Evolutionary conservation across 2,888 invertebrate species (phyloP), one percentile per base, ranked within the genome.

Genomic region (Psylliodes chrysocephalus): DNA sequence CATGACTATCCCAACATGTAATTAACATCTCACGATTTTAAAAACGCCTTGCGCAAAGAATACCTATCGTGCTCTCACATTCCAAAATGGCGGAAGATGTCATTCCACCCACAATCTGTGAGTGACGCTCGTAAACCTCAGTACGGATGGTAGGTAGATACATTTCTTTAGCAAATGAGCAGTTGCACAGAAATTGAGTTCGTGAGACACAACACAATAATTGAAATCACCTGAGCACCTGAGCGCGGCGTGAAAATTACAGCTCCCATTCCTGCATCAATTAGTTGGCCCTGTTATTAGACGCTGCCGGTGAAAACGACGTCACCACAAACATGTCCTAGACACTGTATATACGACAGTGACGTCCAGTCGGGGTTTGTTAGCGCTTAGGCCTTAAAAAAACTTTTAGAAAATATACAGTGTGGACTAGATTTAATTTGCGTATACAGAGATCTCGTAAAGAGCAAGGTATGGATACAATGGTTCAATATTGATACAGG

Each of bases 281-380:
- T 82, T 82, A 82, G 79, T 71, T 71, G 72, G 80, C 78, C 80
- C 80, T 82, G 81, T 82, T 76, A 82, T 82, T 82, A 82, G 74
- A 73, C 68, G 72, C 72, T 75, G 77, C 75, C 76, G 75, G 73
- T 76, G 71, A 74, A 75, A 74, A 75, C 71, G 71, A 73, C 76
- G 77, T 76, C 75, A 77, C 75, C 77, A 72, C 70, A 71, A 67
- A 74, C 72, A 71, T 73, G 67, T 69, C 68, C 72, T 68, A 30
- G n/a, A 25, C 7, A 12, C 46, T 46, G 15, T 1, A 25, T 49
- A 17, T 17, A 5, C 25, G 22, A 44, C 63, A 67, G 53, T 46
- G 61, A 57, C 59, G 64, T 55, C 14, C n/a, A 15, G 44, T 1
- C 28, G 8, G 14, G 17, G 2, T 33, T 42, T 22, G 6, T n/a